These are phyloP conservation scores for Sebastes ruberrimus DNA, from an alignment of 2,797 vertebrate genomes.

Conservation along the genomic window DNA sequence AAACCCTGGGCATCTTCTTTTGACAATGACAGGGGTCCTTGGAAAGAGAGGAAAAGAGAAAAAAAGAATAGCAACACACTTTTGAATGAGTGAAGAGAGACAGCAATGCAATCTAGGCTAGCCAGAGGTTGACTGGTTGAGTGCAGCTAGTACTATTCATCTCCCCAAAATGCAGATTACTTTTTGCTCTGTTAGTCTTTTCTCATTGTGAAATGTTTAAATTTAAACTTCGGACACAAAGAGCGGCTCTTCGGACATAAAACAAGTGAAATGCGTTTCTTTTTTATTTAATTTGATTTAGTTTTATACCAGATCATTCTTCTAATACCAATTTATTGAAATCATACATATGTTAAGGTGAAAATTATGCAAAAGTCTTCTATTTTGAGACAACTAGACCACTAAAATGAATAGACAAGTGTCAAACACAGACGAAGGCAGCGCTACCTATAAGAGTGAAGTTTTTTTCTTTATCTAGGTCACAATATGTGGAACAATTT, in stretches of 20 bases:
- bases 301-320: conserved; percentile 50
- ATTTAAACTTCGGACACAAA: conserved; percentile 29
- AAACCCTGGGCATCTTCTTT: conserved; percentile 62
- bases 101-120: conserved; percentile 31
- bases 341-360: conserved; percentile 66
- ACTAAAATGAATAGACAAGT: conserved; percentile 84
- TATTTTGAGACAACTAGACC: conserved; percentile 83
- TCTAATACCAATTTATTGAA: conserved; percentile 57
- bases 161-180: conserved; percentile 27
- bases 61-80: conserved; percentile 46
- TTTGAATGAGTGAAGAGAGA: conserved; percentile 48
- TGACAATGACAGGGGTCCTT: conserved; percentile 64
- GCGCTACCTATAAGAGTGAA: conserved; percentile 78
- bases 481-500: conserved; percentile 87
- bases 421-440: conserved; percentile 74
- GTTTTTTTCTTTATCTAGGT: conserved; percentile 83
- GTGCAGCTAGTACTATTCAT: conserved; percentile 29
- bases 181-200: conserved; percentile 24
- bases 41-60: conserved; percentile 54
- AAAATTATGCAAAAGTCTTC: conserved; percentile 78
- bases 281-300: conserved; percentile 36
- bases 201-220: conserved; percentile 24
- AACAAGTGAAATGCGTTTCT: background rate
- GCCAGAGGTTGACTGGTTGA: conserved; percentile 50
- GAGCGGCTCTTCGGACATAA: background rate